Base-by-base conservation (phyloP, 2,113 vertebrate genomes). In the Notarius lentiginosus region DNA sequence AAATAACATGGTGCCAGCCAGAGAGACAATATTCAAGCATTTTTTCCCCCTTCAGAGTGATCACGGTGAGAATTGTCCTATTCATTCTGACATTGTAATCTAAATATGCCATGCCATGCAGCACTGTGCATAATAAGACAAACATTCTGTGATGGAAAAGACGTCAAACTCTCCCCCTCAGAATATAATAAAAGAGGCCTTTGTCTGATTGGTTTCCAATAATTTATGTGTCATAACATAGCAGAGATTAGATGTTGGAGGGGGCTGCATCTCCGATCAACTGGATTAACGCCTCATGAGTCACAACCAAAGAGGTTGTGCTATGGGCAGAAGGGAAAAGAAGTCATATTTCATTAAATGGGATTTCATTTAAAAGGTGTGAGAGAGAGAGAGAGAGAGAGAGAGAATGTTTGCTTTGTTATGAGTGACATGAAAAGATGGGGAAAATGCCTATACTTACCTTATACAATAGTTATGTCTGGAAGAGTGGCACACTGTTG, bases 161-260 rank as follows among this genome's bases (percentile, higher is more conserved):
- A 88, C 79, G 88, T 83, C 90, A 89, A 58, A 60, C 76, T 70
- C 87, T 82, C 84, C 86, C 76, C 49, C 68, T 55, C 79, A 76
- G 58, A 82, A 83, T 24, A 51, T 2, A 88, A 92, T 89, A 93
- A 94, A 89, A 73, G 82, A 79, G 15, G 1, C n/a, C 89, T 92
- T 95, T 95, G 94, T 95, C 84, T 82, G 60, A 77, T 83, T 66
- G 60, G n/a, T 65, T 56, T 81, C 76, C 49, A 77, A 58, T 68
- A 17, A 75, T 60, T 53, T 86, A 65, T 60, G 12, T 70, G 53
- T 84, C 87, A 86, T 81, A 86, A 84, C 53, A 22, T 55, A 53
- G 58, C 56, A 55, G 30, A 27, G 20, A 83, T 87, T 83, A 5
- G 22, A 85, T 47, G 68, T 30, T 12, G 27, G 77, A 85, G 61